These are phyloP conservation scores for Coleophora flavipennella DNA, from an alignment of 2,888 invertebrate species.

Conservation along the genomic window DNA sequence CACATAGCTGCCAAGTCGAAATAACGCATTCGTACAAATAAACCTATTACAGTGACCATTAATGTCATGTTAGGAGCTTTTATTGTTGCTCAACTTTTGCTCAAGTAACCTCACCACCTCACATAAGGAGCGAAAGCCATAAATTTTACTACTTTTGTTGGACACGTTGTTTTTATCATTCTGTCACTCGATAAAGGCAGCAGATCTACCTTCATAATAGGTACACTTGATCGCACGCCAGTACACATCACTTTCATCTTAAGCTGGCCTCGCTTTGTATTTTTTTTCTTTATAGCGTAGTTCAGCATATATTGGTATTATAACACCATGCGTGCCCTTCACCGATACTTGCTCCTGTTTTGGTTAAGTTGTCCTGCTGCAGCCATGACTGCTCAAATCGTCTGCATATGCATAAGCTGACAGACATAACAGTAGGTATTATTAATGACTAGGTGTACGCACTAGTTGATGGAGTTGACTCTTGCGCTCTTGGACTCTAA, in stretches of 20 bases:
- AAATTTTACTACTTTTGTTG: conserved; percentile 8
- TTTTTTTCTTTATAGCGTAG: too few species aligned
- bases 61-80: conserved; percentile 8
- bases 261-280: too few species aligned
- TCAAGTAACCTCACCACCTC: conserved; percentile 8
- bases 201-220: not conserved
- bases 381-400: not conserved
- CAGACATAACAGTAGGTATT: not conserved
- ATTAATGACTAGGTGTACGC: conserved; percentile 41
- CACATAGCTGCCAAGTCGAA: conserved; percentile 1
- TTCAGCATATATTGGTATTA: too few species aligned
- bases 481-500: not conserved
- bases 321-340: too few species aligned
- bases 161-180: not conserved
- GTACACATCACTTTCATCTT: too few species aligned
- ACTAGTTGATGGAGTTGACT: conserved; percentile 23
- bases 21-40: conserved; percentile 10
- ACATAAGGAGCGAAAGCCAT: conserved; percentile 2
- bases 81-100: conserved; percentile 6
- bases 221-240: too few species aligned
- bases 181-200: too few species aligned
- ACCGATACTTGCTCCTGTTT: too few species aligned
- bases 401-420: not conserved
- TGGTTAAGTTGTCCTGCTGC: not conserved
- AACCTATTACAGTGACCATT: conserved; percentile 3